phyloP scores from a whole-genome alignment of 2,797 vertebrate genomes.

The Microchirus variegatus region DNA sequence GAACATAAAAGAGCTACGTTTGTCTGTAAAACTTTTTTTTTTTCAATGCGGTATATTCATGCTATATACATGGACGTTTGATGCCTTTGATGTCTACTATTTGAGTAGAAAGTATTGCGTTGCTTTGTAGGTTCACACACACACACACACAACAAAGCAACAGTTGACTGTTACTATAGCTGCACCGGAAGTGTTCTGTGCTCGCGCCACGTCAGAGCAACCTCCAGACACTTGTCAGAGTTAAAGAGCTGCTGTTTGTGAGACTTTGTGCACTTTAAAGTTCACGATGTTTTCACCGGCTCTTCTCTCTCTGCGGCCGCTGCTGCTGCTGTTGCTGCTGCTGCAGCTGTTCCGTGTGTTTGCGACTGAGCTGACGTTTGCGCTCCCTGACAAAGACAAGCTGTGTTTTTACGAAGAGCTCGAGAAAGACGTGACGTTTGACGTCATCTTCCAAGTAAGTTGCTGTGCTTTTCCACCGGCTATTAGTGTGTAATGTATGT shows the following conservation, averaged over 20 bases:
- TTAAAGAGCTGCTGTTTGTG: background rate
- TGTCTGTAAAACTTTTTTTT: no score
- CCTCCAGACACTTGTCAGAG: no score
- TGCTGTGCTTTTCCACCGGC: background rate
- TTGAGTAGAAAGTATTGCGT: no score
- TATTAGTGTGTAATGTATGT: background rate
- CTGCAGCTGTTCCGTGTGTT: constrained; percentile 49
- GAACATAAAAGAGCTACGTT: no score
- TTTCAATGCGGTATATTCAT: no score
- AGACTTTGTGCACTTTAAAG: background rate
- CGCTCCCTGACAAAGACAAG: constrained; percentile 80
- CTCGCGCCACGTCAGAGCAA: constrained; percentile 79
- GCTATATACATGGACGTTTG: no score
- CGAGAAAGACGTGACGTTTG: constrained; percentile 74
- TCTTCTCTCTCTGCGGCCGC: constrained; percentile 21
- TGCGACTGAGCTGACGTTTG: constrained; percentile 81
- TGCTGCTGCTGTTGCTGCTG: constrained; percentile 42
- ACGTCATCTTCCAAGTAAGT: constrained; percentile 83
- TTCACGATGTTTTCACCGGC: constrained; percentile 56
- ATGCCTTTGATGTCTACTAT: no score
- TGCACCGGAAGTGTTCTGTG: constrained; percentile 70
- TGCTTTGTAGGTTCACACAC: no score
- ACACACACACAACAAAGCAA: no score
- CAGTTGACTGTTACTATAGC: constrained; percentile 13
- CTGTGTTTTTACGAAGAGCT: constrained; percentile 84